Percentiles rank a stretch among this genome's conserved stretches.
Evolutionary conservation across 2,888 invertebrate species (phyloP).

Genomic region (Dioctria rufipes): DNA sequence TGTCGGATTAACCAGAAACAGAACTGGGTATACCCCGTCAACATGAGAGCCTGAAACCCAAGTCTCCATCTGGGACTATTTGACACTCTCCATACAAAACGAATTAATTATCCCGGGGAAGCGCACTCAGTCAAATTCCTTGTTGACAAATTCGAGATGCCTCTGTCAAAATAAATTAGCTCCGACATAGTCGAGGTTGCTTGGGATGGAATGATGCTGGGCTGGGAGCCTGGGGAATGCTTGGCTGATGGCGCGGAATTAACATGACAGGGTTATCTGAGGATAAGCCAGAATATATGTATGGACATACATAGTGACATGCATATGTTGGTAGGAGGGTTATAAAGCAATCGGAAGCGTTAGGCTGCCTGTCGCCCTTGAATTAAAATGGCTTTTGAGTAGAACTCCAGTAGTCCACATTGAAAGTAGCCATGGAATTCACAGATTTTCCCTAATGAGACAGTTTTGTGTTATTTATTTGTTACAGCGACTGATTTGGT

Average conservation of each 20-base stretch:
- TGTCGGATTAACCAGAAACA: slow-evolving; percentile 56
- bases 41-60: slow-evolving; percentile 29
- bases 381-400: background rate
- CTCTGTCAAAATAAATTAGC: slow-evolving; percentile 62
- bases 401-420: too few relatives aligned
- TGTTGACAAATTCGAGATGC: slow-evolving; percentile 62
- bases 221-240: slow-evolving; percentile 3
- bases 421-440: slow-evolving; percentile 16
- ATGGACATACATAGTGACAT: background rate
- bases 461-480: slow-evolving; percentile 45
- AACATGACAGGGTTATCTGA: slow-evolving; percentile 31
- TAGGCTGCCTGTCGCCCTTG: background rate
- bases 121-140: slow-evolving; percentile 59
- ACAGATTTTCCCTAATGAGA: slow-evolving; percentile 32
- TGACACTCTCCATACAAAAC: slow-evolving; percentile 57
- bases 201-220: background rate
- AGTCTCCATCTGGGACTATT: slow-evolving; percentile 45
- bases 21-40: background rate
- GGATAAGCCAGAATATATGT: background rate
- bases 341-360: slow-evolving; percentile 7
- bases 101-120: slow-evolving; percentile 57
- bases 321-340: background rate
- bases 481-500: background rate
- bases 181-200: slow-evolving; percentile 53
- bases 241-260: slow-evolving; percentile 26